Conservation (phyloP, 2,113 vertebrate species). For the Pavo muticus region DNA sequence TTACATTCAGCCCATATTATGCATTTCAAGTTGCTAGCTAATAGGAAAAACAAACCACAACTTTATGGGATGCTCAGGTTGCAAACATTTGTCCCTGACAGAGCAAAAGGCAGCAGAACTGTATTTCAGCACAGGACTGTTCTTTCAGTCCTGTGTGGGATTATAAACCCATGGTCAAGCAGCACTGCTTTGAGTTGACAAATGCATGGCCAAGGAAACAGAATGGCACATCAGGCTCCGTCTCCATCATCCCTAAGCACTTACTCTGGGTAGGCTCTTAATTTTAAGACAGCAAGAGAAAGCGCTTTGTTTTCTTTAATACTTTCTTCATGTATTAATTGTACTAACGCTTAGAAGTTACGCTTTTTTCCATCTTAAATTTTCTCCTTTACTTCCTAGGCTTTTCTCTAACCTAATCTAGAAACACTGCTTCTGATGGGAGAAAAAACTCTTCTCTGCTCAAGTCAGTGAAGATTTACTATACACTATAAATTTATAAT, state of each 20-base stretch:
- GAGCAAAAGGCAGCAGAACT: background rate
- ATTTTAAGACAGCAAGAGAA: background rate
- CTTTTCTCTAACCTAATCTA: background rate
- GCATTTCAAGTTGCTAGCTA: background rate
- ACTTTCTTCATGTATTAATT: background rate
- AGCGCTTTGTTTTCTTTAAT: background rate
- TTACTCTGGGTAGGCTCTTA: background rate
- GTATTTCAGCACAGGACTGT: background rate
- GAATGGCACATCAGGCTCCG: background rate
- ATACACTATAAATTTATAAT: background rate
- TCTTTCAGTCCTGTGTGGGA: background rate
- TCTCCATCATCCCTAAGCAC: background rate
- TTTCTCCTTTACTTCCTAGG: background rate
- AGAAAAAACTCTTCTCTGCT: background rate
- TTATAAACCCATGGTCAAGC: fast-evolving
- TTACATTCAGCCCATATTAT: background rate
- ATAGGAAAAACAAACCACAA: background rate
- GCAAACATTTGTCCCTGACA: background rate
- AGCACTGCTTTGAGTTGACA: fast-evolving
- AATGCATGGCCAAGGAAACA: background rate
- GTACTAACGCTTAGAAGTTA: background rate
- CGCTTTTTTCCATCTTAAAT: background rate
- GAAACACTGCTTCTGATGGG: background rate
- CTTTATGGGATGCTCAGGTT: background rate
- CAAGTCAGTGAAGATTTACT: background rate